These are phyloP conservation scores for Trinorchestia longiramus DNA, from an alignment of 1,140 invertebrate species.

Conservation along the genomic window DNA sequence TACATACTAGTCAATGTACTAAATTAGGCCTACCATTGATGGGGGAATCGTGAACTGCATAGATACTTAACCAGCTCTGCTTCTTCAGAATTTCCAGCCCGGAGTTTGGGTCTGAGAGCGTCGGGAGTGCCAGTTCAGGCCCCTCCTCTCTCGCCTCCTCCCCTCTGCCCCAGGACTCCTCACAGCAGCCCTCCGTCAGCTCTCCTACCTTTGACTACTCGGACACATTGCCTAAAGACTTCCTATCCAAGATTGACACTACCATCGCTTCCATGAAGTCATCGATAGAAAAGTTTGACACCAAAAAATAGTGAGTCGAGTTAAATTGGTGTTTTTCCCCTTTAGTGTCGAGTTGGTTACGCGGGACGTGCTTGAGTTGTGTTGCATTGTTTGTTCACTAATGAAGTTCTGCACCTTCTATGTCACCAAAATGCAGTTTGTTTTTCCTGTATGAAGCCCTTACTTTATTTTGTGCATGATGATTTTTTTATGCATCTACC, in stretches of 20 bases:
- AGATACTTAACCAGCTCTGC: background rate
- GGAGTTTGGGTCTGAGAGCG: conserved; percentile 5
- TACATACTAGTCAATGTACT: no score
- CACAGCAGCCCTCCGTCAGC: background rate
- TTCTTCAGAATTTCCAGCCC: conserved; percentile 23
- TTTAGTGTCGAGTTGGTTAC: background rate
- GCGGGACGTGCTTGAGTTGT: background rate
- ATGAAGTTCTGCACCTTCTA: background rate
- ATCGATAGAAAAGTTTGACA: conserved; percentile 56
- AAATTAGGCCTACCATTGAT: background rate
- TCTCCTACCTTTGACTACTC: conserved; percentile 52
- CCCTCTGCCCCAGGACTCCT: no score
- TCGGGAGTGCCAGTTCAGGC: background rate
- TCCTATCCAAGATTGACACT: conserved; percentile 56
- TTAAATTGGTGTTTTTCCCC: background rate
- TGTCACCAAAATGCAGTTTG: background rate
- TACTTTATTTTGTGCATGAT: background rate
- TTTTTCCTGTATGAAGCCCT: background rate
- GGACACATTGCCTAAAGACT: conserved; percentile 45
- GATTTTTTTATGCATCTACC: background rate
- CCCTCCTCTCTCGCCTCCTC: conserved; percentile 13
- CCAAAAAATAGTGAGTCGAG: conserved; percentile 55
- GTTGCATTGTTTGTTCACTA: background rate
- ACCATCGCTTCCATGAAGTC: conserved; percentile 58
- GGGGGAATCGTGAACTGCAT: background rate